These are phyloP conservation scores for Melitaea cinxia DNA, from an alignment of 1,140 invertebrate genomes.

Conservation along the genomic window DNA sequence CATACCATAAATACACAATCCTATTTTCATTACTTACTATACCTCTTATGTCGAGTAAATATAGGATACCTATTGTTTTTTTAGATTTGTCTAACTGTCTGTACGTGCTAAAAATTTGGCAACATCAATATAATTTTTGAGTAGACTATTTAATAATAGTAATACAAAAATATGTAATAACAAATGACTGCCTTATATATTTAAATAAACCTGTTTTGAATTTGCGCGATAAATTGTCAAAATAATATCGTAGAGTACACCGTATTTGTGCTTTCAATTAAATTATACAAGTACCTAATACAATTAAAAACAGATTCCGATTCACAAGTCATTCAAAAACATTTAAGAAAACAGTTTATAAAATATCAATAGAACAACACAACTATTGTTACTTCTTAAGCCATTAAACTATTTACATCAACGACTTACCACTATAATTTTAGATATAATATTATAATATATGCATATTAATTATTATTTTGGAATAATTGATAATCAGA, in stretches of 20 bases:
- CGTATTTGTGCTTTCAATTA: conserved; percentile 4
- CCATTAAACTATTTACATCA: too few species aligned
- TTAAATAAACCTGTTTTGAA: not conserved
- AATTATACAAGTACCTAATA: not conserved
- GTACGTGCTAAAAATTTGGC: not conserved
- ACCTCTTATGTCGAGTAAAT: not conserved
- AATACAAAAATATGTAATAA: not conserved
- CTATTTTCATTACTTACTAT: not conserved
- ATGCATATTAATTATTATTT: too few species aligned
- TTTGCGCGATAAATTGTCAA: not conserved
- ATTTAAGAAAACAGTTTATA: not conserved
- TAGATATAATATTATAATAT: too few species aligned
- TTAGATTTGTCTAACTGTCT: not conserved
- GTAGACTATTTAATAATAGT: not conserved
- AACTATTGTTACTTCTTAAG: too few species aligned
- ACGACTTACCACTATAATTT: too few species aligned
- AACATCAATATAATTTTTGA: not conserved
- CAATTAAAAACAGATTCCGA: not conserved
- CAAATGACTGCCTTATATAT: not conserved
- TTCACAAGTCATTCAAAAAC: not conserved
- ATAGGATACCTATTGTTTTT: too few species aligned
- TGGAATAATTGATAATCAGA: too few species aligned
- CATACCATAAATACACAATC: too few species aligned
- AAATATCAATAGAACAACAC: too few species aligned
- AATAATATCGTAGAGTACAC: not conserved